phyloP scores from a whole-genome alignment of 2,113 vertebrate species.

The Microcebus griseorufus region DNA sequence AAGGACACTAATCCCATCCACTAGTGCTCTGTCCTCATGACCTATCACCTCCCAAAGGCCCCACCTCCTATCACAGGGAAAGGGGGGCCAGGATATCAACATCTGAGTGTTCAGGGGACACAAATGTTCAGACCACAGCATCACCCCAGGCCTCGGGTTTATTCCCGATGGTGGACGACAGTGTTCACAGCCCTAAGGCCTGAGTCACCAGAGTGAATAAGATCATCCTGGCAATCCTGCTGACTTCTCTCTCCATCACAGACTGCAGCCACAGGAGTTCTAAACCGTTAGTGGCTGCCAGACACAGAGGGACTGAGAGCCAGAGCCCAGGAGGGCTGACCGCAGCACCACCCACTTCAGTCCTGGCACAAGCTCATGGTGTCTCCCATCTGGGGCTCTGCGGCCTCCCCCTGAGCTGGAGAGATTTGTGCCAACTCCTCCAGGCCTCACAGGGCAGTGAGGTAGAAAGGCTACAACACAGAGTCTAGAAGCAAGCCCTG shows the following conservation, averaged over 20 bases:
- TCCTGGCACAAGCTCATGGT: background rate
- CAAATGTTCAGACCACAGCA: too few species aligned
- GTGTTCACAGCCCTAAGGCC: background rate
- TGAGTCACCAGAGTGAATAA: too few species aligned
- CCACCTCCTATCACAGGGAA: too few species aligned
- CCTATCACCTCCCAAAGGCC: background rate
- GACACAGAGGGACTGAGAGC: background rate
- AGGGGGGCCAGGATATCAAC: background rate
- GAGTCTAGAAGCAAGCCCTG: too few species aligned
- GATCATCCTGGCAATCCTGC: background rate
- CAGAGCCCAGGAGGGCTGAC: background rate
- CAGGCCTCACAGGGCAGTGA: background rate
- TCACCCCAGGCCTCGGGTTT: background rate
- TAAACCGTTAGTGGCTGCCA: background rate
- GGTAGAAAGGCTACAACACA: background rate
- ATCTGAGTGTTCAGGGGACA: background rate
- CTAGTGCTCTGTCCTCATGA: background rate
- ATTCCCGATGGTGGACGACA: background rate
- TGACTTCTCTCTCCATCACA: background rate
- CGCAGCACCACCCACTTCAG: too few species aligned
- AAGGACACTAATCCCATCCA: background rate
- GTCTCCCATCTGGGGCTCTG: too few species aligned
- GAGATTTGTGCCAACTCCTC: background rate
- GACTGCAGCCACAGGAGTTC: background rate
- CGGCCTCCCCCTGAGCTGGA: too few species aligned